Evolutionary conservation across 2,113 vertebrate genomes (phyloP).

Genomic region (Hymenochirus boettgeri): DNA sequence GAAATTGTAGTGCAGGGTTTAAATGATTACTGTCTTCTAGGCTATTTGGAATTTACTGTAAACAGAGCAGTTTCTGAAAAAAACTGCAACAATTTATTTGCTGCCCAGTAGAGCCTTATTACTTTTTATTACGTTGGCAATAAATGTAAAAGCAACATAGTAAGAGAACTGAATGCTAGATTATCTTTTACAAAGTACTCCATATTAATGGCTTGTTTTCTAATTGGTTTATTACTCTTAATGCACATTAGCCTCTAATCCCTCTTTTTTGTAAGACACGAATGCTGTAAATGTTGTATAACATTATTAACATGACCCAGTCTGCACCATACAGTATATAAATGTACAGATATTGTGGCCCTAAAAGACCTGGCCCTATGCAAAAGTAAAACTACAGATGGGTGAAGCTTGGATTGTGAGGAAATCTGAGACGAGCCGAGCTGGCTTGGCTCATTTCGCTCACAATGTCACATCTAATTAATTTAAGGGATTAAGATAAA

Average conservation of each 20-base stretch:
- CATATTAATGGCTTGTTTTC: neutral
- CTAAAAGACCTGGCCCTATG: no score
- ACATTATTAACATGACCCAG: no score
- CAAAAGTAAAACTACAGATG: no score
- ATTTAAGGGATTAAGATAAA: no score
- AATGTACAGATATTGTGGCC: no score
- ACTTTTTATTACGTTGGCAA: neutral
- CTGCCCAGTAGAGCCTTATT: neutral
- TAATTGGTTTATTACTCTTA: neutral
- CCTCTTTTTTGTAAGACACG: conserved; percentile 49
- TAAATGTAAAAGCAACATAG: neutral
- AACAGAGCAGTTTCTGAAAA: conserved; percentile 53
- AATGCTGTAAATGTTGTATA: no score
- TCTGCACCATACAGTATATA: no score
- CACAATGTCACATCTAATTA: no score
- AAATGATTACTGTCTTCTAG: conserved; percentile 54
- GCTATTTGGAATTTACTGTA: conserved; percentile 48
- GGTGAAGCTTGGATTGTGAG: no score
- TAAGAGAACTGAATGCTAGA: neutral
- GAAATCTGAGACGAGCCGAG: no score
- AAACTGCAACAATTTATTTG: conserved; percentile 43
- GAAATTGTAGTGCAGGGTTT: conserved; percentile 55
- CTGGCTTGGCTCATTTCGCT: no score
- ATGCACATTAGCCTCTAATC: conserved; percentile 47
- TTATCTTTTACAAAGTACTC: neutral